Evolutionary conservation across 2,113 vertebrate species (phyloP).

Genomic region (Neodon shergylaensis): DNA sequence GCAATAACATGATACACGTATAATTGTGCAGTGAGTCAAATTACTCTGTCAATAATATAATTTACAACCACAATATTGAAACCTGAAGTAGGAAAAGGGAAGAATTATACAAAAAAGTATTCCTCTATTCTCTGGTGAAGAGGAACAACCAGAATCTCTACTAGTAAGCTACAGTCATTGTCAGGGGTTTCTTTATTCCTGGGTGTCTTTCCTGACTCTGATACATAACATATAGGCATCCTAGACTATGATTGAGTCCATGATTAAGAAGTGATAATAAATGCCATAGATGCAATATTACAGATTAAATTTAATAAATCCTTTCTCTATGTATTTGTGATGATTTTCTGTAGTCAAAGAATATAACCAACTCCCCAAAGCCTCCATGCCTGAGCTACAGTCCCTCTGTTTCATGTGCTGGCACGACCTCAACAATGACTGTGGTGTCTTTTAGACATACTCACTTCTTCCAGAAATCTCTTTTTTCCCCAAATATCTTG

Average conservation of each 20-base stretch:
- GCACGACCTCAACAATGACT: not conserved
- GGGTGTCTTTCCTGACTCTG: not conserved
- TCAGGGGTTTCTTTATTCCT: not conserved
- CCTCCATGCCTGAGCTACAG: rapidly evolving
- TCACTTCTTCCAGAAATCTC: not conserved
- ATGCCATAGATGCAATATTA: not conserved
- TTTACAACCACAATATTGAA: not conserved
- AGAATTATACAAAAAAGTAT: not conserved
- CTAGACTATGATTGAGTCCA: not conserved
- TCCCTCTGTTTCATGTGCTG: not conserved
- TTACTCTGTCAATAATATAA: not conserved
- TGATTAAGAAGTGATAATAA: not conserved
- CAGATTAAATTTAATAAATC: not conserved
- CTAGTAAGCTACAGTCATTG: not conserved
- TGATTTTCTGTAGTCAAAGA: not conserved
- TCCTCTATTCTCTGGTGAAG: not conserved
- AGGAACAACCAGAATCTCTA: not conserved
- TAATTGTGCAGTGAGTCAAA: not conserved
- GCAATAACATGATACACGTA: not conserved
- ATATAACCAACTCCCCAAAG: not conserved
- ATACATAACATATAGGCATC: not conserved
- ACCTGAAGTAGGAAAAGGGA: not conserved
- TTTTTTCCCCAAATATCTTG: not conserved
- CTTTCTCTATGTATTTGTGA: not conserved
- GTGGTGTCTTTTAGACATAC: not conserved